These are phyloP conservation scores for Cinclus mexicanus DNA, from an alignment of 2,113 vertebrate genomes.

Conservation along the genomic window DNA sequence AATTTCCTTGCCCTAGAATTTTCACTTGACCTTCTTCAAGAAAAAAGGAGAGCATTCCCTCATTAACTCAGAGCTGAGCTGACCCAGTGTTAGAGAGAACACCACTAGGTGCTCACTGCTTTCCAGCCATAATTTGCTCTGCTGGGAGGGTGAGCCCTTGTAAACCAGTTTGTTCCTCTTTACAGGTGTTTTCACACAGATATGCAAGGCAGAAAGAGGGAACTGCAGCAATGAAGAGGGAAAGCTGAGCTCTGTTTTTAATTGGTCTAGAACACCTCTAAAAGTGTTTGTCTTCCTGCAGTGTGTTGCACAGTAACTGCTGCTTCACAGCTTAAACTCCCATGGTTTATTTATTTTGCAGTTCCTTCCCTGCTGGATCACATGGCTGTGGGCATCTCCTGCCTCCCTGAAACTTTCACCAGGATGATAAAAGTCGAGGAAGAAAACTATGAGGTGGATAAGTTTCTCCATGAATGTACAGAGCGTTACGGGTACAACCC, in stretches of 20 bases:
- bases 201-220: not conserved
- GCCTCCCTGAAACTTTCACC: conserved; percentile 82
- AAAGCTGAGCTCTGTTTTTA: not conserved
- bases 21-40: not conserved
- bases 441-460: not conserved
- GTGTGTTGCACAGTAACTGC: not conserved
- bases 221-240: not conserved
- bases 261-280: not conserved
- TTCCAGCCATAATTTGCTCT: not conserved
- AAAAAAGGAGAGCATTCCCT: not conserved
- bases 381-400: conserved; percentile 51
- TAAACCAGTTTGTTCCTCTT: not conserved
- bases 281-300: not conserved
- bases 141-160: not conserved
- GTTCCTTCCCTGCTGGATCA: conserved; percentile 69
- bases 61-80: not conserved
- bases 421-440: conserved; percentile 59
- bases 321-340: not conserved
- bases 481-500: conserved; percentile 68
- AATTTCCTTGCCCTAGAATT: not conserved
- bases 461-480: conserved; percentile 54
- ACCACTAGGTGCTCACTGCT: not conserved
- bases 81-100: not conserved
- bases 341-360: conserved; percentile 11
- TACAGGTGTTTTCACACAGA: not conserved